Evolutionary conservation across 2,797 vertebrate species (phyloP), one percentile per base, ranked within the genome.

Genomic region (Mustela erminea): DNA sequence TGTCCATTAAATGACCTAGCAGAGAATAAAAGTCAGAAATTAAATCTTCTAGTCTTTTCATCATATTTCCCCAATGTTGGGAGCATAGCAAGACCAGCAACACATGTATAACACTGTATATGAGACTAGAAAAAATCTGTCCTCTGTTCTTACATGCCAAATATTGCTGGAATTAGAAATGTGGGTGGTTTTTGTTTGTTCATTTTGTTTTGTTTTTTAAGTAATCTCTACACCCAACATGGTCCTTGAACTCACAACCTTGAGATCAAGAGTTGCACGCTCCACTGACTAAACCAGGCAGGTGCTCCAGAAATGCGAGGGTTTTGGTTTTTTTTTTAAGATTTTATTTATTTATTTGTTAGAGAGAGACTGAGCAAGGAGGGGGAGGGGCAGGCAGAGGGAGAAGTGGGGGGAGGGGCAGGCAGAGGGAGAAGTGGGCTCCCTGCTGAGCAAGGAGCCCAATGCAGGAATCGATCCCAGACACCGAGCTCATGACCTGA

Each of bases 1-100:
- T 66, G 38, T 84, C 58, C 38, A 23, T 1, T 66, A 15, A 87
- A 72, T 41, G 20, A 70, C 17, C 43, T 27, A 35, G 38, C 54
- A 81, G 64, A 74, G 32, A 88, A 93, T 68, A 49, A 86, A 81
- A 90, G 86, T 83, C 72, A 21, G 25, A 85, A 86, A 12, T 64
- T 89, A 83, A 82, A 35, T 14, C 25, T 74, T 43, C 32, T 35
- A 60, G 32, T 72, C 35, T 84, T 77, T 72, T 72, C 60, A 49
- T 32, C 64, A 32, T 46, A 20, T 32, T 84, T 74, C 90, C 17
- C 70, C 41, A 62, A 13, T 8, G 20, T 41, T 72, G 82, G 14
- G 32, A 43, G 13, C 41, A 25, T 56, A 72, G 38, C 15, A 95
- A 93, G 70, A 54, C 6, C 29, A 88, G 14, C 54, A 89, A 83